Evolutionary conservation across 2,888 invertebrate genomes (phyloP).

Genomic region (Anthophora plumipes): DNA sequence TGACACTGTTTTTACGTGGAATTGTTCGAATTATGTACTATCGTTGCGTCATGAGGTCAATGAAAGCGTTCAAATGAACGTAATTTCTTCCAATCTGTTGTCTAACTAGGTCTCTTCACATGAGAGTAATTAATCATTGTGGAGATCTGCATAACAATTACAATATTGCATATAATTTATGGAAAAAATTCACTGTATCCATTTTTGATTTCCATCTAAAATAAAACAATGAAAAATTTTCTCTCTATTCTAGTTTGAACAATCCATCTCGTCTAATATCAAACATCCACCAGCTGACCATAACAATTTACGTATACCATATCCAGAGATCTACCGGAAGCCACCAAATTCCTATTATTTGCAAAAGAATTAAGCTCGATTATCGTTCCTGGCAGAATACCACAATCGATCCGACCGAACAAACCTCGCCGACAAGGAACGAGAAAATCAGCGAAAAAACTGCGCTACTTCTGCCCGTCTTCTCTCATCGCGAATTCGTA

Average conservation of each 20-base stretch:
- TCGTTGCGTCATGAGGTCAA: too few species aligned
- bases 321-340: background rate
- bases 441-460: background rate
- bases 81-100: too few species aligned
- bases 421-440: background rate
- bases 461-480: background rate
- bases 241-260: background rate
- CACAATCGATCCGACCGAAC: background rate
- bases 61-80: too few species aligned
- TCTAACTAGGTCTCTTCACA: too few species aligned
- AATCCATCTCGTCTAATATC: background rate
- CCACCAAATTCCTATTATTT: background rate
- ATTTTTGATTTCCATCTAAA: too few species aligned
- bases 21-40: too few species aligned
- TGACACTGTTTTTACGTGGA: too few species aligned
- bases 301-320: background rate
- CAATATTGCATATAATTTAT: too few species aligned
- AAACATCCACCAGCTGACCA: background rate
- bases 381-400: background rate
- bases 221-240: too few species aligned
- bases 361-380: background rate
- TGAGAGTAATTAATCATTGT: too few species aligned
- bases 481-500: constrained; percentile 4
- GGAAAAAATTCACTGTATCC: too few species aligned
- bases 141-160: too few species aligned